Evolutionary conservation across 1,140 invertebrate species (phyloP).

Genomic region (Hypothenemus hampei): DNA sequence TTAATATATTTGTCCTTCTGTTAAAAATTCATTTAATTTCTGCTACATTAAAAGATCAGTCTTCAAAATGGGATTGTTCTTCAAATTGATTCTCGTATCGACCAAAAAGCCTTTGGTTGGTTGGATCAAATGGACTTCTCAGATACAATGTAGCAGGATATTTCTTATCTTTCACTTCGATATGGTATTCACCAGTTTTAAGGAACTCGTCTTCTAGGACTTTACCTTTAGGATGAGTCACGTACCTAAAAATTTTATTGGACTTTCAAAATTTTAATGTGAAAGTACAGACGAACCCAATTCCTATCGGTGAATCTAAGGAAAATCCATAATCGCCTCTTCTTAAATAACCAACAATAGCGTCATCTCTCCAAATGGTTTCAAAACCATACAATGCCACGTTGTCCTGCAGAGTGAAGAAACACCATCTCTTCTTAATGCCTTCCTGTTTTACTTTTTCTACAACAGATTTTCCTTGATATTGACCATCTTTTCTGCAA

Average conservation of each 20-base stretch:
- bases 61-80: slow-evolving; percentile 45
- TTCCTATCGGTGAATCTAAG: slow-evolving; percentile 65
- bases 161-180: slow-evolving; percentile 71
- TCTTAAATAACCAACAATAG: slow-evolving; percentile 71
- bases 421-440: slow-evolving; percentile 67
- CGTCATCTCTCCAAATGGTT: slow-evolving; percentile 72
- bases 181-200: slow-evolving; percentile 66
- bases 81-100: slow-evolving; percentile 42
- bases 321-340: slow-evolving; percentile 75
- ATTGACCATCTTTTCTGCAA: slow-evolving; percentile 69
- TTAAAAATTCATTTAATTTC: too few relatives aligned
- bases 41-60: slow-evolving; percentile 32
- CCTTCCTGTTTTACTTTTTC: slow-evolving; percentile 56
- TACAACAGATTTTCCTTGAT: slow-evolving; percentile 69
- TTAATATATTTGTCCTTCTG: too few relatives aligned
- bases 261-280: neutral
- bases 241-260: slow-evolving; percentile 47
- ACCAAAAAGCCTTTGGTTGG: slow-evolving; percentile 52
- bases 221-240: slow-evolving; percentile 51
- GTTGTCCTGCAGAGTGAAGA: slow-evolving; percentile 63
- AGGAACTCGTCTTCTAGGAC: slow-evolving; percentile 64
- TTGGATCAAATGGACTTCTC: slow-evolving; percentile 75
- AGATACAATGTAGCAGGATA: slow-evolving; percentile 65
- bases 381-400: slow-evolving; percentile 77
- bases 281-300: slow-evolving; percentile 49